A percentile compares a stretch with the other conserved stretches of the same genome.
Evolutionary conservation across 1,140 invertebrate genomes (phyloP).

Genomic region (Neotoxoptera formosana): DNA sequence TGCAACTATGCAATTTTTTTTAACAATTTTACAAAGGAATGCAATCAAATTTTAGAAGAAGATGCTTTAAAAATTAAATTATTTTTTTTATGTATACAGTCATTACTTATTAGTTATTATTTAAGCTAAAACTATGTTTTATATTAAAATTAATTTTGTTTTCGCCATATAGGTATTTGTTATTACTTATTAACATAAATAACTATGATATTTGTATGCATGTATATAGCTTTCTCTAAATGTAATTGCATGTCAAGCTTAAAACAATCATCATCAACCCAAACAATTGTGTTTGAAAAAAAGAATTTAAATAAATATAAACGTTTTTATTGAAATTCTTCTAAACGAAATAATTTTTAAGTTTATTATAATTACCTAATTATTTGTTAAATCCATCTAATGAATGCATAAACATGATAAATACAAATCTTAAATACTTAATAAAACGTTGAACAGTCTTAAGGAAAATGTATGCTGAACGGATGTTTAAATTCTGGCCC

Average conservation of each 20-base stretch:
- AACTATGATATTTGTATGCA: not conserved
- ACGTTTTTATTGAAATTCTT: not conserved
- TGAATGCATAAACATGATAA: not conserved
- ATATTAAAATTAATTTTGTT: not conserved
- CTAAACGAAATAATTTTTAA: not conserved
- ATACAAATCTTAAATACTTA: not conserved
- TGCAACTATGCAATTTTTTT: not conserved
- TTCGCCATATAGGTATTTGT: not conserved
- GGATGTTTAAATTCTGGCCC: constrained; percentile 19
- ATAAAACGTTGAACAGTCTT: not conserved
- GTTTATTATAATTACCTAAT: not conserved
- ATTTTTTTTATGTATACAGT: no score
- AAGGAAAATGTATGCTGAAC: not conserved
- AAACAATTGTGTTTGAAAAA: constrained; percentile 2
- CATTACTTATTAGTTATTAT: not conserved
- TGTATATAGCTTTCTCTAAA: not conserved
- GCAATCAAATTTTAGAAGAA: not conserved
- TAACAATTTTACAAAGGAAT: not conserved
- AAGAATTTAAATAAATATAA: not conserved
- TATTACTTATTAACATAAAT: not conserved
- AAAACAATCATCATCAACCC: not conserved
- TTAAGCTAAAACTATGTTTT: not conserved
- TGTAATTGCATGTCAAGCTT: not conserved
- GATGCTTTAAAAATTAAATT: not conserved
- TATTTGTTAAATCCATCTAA: not conserved